These are phyloP conservation scores for Ramphastos sulfuratus DNA, from an alignment of 2,113 vertebrate species.

Conservation along the genomic window DNA sequence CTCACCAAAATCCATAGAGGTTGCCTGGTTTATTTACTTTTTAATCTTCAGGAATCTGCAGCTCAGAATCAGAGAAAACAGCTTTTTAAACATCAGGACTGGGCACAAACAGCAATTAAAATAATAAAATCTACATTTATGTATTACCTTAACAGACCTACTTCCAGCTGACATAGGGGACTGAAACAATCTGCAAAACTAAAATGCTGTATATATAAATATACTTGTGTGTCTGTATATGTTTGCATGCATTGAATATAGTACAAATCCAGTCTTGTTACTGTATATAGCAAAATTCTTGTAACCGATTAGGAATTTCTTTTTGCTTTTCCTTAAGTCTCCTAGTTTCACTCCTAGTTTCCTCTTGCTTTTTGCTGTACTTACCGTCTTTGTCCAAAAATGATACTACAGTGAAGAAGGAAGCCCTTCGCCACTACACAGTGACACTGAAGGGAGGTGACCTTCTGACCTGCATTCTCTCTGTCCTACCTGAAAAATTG, in stretches of 20 bases:
- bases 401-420: not conserved
- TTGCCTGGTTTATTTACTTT: not conserved
- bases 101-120: not conserved
- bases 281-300: not conserved
- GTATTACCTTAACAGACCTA: not conserved
- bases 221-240: not conserved
- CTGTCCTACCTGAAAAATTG: not conserved
- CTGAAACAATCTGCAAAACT: not conserved
- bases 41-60: not conserved
- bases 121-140: not conserved
- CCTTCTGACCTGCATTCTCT: not conserved
- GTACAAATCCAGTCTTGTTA: not conserved
- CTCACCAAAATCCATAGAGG: not conserved
- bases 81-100: not conserved
- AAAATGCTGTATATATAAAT: not conserved
- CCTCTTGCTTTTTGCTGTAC: not conserved
- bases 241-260: not conserved
- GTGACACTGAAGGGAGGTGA: not conserved
- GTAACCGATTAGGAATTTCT: not conserved
- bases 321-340: not conserved
- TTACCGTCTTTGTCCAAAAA: not conserved
- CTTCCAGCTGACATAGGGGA: not conserved
- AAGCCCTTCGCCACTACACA: not conserved
- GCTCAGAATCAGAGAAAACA: not conserved
- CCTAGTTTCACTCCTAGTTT: not conserved